phyloP scores from a whole-genome alignment of 2,888 invertebrate species.

The Branchellion lobata region DNA sequence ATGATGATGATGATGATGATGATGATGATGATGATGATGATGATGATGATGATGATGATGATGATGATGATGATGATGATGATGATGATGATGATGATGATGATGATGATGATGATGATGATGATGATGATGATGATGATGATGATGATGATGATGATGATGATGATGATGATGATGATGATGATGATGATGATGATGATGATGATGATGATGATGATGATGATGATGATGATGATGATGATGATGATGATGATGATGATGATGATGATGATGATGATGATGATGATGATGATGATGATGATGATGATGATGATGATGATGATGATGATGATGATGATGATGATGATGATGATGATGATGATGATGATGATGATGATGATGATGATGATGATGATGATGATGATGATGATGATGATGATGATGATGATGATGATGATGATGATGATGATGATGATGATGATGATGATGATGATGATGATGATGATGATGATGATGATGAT shows the following conservation, averaged over 20 bases:
- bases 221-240: constrained; percentile 9
- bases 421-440: no score
- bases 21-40: constrained; percentile 9
- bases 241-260: constrained; percentile 9
- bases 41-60: constrained; percentile 9
- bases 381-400: no score
- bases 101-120: constrained; percentile 9
- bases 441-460: no score
- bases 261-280: constrained; percentile 9
- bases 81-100: constrained; percentile 9
- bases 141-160: constrained; percentile 9
- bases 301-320: constrained; percentile 9
- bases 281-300: constrained; percentile 9
- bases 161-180: constrained; percentile 9
- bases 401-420: no score
- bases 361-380: no score
- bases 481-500: no score
- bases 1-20: constrained; percentile 9
- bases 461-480: no score
- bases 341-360: constrained; percentile 14
- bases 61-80: constrained; percentile 9
- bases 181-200: constrained; percentile 9
- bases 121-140: constrained; percentile 9
- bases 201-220: constrained; percentile 9
- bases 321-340: constrained; percentile 9